Percentiles rank a stretch among this genome's conserved stretches.
These are phyloP conservation scores for Drosophila anomelani DNA, from an alignment of 2,888 invertebrate species.

Conservation along the genomic window DNA sequence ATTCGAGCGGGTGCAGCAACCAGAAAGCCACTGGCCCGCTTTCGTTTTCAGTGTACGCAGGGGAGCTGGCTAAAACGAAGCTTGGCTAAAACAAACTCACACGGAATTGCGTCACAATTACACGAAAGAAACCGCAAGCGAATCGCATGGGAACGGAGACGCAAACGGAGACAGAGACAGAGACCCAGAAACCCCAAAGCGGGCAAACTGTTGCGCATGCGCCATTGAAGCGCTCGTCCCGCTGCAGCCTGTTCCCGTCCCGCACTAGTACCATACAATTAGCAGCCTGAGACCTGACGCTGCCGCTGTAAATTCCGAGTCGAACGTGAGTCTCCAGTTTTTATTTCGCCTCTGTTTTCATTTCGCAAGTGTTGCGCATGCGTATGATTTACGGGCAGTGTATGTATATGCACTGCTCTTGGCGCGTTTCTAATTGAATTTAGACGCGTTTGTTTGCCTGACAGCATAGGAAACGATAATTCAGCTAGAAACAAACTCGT, in stretches of 20 bases:
- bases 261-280: slow-evolving; percentile 28
- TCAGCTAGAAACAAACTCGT: slow-evolving; percentile 39
- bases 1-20: slow-evolving; percentile 3
- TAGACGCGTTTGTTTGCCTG: slow-evolving; percentile 37
- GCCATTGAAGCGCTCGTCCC: slow-evolving; percentile 43
- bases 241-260: slow-evolving; percentile 2
- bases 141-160: slow-evolving; percentile 18
- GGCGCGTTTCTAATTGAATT: slow-evolving; percentile 46
- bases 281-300: slow-evolving; percentile 27
- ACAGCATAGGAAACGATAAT: slow-evolving; percentile 33
- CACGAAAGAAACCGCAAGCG: slow-evolving; percentile 59
- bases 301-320: slow-evolving; percentile 34
- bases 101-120: slow-evolving; percentile 74
- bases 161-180: slow-evolving; percentile 47
- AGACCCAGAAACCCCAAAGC: slow-evolving; percentile 76
- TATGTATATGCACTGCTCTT: slow-evolving; percentile 19
- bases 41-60: slow-evolving; percentile 56
- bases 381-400: slow-evolving; percentile 20
- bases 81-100: slow-evolving; percentile 60
- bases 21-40: slow-evolving; percentile 40
- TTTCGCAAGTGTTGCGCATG: slow-evolving; percentile 47
- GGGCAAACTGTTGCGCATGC: slow-evolving; percentile 67
- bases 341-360: slow-evolving; percentile 17
- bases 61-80: slow-evolving; percentile 54
- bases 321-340: slow-evolving; percentile 26